These are phyloP conservation scores for Papilio helenus DNA, from an alignment of 1,140 invertebrate genomes.

Conservation along the genomic window DNA sequence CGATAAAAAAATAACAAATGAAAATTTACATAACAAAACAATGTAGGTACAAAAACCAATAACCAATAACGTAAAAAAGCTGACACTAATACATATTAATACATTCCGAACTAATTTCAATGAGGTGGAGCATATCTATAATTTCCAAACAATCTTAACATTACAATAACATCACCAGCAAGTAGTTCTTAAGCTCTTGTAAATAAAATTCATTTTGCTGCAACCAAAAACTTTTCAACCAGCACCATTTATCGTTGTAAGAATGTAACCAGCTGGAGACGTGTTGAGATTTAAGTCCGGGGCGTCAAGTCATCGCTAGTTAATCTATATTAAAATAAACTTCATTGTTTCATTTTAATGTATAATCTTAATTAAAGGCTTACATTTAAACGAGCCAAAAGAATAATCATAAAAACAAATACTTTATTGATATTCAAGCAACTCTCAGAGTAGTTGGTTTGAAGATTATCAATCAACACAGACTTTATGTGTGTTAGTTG, in stretches of 20 bases:
- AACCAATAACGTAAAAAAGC: slow-evolving; percentile 75
- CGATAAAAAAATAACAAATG: slow-evolving; percentile 55
- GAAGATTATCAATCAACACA: not conserved
- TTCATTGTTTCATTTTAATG: slow-evolving; percentile 74
- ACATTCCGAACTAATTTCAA: slow-evolving; percentile 73
- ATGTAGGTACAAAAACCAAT: slow-evolving; percentile 69
- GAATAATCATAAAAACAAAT: slow-evolving; percentile 31
- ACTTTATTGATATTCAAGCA: slow-evolving; percentile 8
- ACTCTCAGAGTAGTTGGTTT: not conserved
- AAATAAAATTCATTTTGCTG: slow-evolving; percentile 46
- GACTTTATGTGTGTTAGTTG: not conserved
- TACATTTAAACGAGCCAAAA: slow-evolving; percentile 47
- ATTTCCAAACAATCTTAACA: slow-evolving; percentile 55
- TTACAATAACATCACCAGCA: slow-evolving; percentile 31
- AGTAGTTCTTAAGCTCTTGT: slow-evolving; percentile 20
- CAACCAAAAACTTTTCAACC: not conserved
- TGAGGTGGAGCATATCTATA: slow-evolving; percentile 62
- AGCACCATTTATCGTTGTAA: slow-evolving; percentile 21
- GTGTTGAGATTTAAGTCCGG: slow-evolving; percentile 55
- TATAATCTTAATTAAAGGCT: slow-evolving; percentile 66
- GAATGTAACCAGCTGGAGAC: slow-evolving; percentile 47
- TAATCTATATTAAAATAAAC: slow-evolving; percentile 81
- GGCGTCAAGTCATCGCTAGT: slow-evolving; percentile 79
- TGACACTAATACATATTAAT: slow-evolving; percentile 80
- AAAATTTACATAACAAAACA: slow-evolving; percentile 73